Conservation (phyloP, 2,113 vertebrate species). For the Notothenia coriiceps region DNA sequence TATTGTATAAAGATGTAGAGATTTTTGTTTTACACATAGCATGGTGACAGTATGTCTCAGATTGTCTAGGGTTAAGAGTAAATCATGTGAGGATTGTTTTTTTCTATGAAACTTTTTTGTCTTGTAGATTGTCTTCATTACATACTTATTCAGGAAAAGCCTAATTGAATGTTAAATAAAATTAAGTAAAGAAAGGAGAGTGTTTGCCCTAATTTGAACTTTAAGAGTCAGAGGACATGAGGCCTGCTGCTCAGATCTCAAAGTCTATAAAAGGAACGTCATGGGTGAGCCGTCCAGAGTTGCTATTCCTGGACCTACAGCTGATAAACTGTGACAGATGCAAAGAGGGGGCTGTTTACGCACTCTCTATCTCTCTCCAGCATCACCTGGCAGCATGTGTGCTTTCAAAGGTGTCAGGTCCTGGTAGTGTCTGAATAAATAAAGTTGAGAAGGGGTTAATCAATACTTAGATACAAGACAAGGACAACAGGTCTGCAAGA, state of each 20-base stretch:
- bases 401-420: constrained; percentile 42
- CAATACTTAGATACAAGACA: neutral
- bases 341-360: constrained; percentile 86
- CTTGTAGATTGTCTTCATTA: neutral
- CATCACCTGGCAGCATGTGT: constrained; percentile 54
- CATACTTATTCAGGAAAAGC: neutral
- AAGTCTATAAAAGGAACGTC: constrained; percentile 95
- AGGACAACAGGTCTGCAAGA: neutral
- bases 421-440: constrained; percentile 9
- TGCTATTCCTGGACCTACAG: constrained; percentile 93
- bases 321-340: constrained; percentile 96
- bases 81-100: neutral
- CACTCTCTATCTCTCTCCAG: constrained; percentile 60
- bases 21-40: neutral
- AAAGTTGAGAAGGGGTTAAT: too few relatives aligned
- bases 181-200: neutral
- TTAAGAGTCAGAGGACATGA: constrained; percentile 52
- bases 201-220: constrained; percentile 13
- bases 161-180: neutral
- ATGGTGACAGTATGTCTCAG: neutral
- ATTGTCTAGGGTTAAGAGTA: neutral
- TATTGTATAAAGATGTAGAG: neutral
- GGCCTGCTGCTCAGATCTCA: constrained; percentile 70
- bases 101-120: neutral
- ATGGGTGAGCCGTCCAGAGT: constrained; percentile 72